phyloP scores from a whole-genome alignment of 2,888 invertebrate genomes.

The Pterostichus madidus region DNA sequence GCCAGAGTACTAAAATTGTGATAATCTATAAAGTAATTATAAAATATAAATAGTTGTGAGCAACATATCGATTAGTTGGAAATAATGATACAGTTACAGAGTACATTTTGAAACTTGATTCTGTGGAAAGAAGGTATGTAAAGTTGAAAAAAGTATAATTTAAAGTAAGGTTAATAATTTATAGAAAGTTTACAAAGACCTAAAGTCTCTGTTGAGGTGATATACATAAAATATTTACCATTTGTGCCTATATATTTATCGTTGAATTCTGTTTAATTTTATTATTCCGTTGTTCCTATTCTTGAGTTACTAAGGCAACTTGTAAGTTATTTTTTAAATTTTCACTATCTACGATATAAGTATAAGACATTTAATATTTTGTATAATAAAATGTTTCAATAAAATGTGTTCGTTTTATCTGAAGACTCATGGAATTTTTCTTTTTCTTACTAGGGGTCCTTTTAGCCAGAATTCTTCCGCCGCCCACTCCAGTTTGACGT shows the following conservation, averaged over 20 bases:
- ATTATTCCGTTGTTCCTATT: slow-evolving; percentile 38
- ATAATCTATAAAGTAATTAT: too few relatives aligned
- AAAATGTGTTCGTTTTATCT: slow-evolving; percentile 56
- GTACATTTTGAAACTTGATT: background rate
- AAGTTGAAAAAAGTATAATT: background rate
- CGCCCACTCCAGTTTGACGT: background rate
- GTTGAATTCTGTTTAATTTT: slow-evolving; percentile 31
- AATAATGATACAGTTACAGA: too few relatives aligned
- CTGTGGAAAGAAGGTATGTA: background rate
- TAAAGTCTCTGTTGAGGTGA: slow-evolving; percentile 46
- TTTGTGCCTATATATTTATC: slow-evolving; percentile 55
- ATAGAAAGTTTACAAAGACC: slow-evolving; percentile 35
- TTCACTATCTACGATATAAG: slow-evolving; percentile 51
- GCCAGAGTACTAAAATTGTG: too few relatives aligned
- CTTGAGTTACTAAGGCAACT: slow-evolving; percentile 38
- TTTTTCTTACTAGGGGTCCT: background rate
- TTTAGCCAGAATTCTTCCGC: background rate
- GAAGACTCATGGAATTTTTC: slow-evolving; percentile 12
- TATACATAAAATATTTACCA: slow-evolving; percentile 8
- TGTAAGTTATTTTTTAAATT: slow-evolving; percentile 49
- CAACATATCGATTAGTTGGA: too few relatives aligned
- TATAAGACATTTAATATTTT: slow-evolving; percentile 61
- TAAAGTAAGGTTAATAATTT: slow-evolving; percentile 4
- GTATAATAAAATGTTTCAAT: slow-evolving; percentile 60
- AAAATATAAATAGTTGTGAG: too few relatives aligned